Evolutionary conservation across 2,888 invertebrate genomes (phyloP).

Genomic region (Incurvaria masculella): DNA sequence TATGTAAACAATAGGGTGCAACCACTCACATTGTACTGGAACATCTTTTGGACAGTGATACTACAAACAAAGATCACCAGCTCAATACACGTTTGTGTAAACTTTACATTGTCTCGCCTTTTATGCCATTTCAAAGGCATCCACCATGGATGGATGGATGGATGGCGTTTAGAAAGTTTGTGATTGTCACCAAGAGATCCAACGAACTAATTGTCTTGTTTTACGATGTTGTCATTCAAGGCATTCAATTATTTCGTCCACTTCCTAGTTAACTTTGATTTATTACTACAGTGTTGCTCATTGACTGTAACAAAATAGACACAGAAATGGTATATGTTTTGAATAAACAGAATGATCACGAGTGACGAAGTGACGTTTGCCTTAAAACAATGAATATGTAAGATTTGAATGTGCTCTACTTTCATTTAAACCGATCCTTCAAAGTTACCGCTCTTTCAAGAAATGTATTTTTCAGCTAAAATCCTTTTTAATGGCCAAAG

Average conservation of each 20-base stretch:
- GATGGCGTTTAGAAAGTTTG: constrained; percentile 28
- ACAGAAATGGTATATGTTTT: not conserved
- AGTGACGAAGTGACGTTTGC: not conserved
- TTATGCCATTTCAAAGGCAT: constrained; percentile 33
- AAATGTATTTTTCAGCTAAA: not conserved
- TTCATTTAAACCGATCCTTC: constrained; percentile 8
- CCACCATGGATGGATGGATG: constrained; percentile 14
- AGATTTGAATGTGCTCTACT: not conserved
- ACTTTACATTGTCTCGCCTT: constrained; percentile 34
- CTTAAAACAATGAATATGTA: not conserved
- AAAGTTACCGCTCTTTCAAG: constrained; percentile 10
- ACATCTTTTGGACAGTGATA: too few relatives aligned
- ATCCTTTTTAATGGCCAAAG: not conserved
- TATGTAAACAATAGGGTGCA: not conserved
- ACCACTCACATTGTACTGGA: too few relatives aligned
- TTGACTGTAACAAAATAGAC: not conserved
- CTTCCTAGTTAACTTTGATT: constrained; percentile 40
- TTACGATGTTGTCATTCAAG: constrained; percentile 6
- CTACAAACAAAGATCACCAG: not conserved
- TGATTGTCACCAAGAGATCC: constrained; percentile 28
- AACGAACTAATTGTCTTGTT: constrained; percentile 26
- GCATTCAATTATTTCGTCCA: constrained; percentile 28
- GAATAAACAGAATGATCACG: not conserved
- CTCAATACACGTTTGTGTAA: constrained; percentile 24
- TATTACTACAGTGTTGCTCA: constrained; percentile 20